Base-by-base conservation (phyloP, 2,113 vertebrate genomes). In the Stigmatopora nigra region DNA sequence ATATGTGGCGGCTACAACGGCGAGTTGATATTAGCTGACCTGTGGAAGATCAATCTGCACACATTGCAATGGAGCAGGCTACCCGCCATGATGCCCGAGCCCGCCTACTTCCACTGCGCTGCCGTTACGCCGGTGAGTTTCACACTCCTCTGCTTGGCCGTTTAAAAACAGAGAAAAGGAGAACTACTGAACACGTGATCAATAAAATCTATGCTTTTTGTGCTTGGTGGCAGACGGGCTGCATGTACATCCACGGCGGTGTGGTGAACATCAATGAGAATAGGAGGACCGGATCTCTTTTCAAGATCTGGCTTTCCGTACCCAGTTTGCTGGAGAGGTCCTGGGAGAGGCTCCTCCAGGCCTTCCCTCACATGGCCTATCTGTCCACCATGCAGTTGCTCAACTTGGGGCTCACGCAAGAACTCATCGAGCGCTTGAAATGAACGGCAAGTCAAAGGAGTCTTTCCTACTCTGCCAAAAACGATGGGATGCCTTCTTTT, bases 181-280 rank as follows among this genome's bases (percentile, higher is more conserved):
- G 8, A 22, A 53, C 51, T 22, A 3, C 11, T 13, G 51, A 22
- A 13, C 20, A 53, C 19, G 22, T 22, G 46, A 48, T 15, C 46
- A 13, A 47, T 6, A 38, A 41, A 41, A 41, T 17, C 17, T 31
- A 15, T 25, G 5, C 52, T 15, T 38, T 6, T 7, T 2, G 17
- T 46, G 17, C 48, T 41, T 61, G 7, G 10, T 61, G n/a, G 5
- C 20, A 99, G 97, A 94, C 97, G 0, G 97, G 97, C 81, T 99
- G 97, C 78, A 99, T 99, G 97, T 99, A 98, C 44, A 92, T 98
- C 63, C 97, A 99, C 0, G 97, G 97, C 44, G 97, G 97, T 1
- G 97, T 99, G 69, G 95, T 99, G 69, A 95, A 95, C 89, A 98
- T 99, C 90, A 93, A 94, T 0, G 93, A 98, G 77, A 97, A 99